Evolutionary conservation across 2,797 vertebrate species (phyloP).

Genomic region (Tachyglossus aculeatus): DNA sequence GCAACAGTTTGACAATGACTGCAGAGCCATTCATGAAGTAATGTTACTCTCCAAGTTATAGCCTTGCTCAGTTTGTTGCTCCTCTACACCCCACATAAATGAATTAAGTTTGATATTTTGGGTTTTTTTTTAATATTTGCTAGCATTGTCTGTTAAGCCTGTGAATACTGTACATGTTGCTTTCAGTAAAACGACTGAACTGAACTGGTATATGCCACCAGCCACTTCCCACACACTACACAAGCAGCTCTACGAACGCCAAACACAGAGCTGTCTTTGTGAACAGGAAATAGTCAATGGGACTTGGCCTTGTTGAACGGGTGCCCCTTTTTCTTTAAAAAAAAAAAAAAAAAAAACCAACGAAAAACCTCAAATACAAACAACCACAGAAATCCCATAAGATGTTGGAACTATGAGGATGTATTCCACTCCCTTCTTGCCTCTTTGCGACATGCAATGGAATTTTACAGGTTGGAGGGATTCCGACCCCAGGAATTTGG

Average conservation of each 20-base stretch:
- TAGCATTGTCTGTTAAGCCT: constrained; percentile 37
- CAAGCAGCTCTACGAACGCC: not conserved
- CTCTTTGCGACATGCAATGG: not conserved
- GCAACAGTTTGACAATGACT: too few species aligned
- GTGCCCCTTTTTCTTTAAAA: not conserved
- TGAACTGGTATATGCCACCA: constrained; percentile 3
- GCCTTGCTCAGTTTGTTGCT: not conserved
- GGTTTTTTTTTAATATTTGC: constrained; percentile 7
- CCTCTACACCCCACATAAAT: not conserved
- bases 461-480: not conserved
- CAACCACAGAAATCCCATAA: not conserved
- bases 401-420: not conserved
- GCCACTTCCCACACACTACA: constrained; percentile 1
- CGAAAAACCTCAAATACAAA: too few species aligned
- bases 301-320: not conserved
- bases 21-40: too few species aligned
- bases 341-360: not conserved
- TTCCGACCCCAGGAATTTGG: not conserved
- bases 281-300: not conserved
- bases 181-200: constrained; percentile 11
- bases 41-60: too few species aligned
- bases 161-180: not conserved
- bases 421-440: not conserved
- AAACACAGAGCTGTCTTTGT: constrained; percentile 45
- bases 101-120: not conserved